Base-by-base conservation (phyloP, 37 sponge, comb jelly and placozoan species). In the Dysidea cf. avara region DNA sequence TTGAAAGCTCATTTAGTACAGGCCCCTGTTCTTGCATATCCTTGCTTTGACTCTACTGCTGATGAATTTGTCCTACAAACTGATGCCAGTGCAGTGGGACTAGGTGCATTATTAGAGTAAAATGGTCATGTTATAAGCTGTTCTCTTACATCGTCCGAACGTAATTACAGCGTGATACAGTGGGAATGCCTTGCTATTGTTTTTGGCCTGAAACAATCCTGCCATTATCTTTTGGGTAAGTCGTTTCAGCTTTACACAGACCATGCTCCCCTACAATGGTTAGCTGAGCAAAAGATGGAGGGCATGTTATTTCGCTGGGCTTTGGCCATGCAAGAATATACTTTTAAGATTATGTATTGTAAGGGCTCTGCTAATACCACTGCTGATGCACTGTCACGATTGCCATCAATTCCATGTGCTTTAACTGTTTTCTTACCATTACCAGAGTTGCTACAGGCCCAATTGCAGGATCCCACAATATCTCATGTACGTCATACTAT, bases 311-410 rank as follows among this genome's bases (percentile, higher is more conserved):
- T 21, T 32, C 24, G 64, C 20, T 63, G 38, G 64, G 26, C 3
- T 31, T 6, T 63, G 38, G 64, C 64, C 21, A 63, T 63, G 31
- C 64, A 63, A 63, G 64, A 63, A 25, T 63, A 63, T 25, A 32
- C 24, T 25, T 26, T 63, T n/a, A 32, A 28, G 3, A 63, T 63
- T 25, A 32, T 13, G 12, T 59, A 59, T 59, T 21, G 62, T 59
- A 22, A 22, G 31, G 51, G 51, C 12, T n/a, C n/a, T n/a, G n/a
- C n/a, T n/a, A n/a, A n/a, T n/a, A n/a, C n/a, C n/a, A n/a, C n/a
- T n/a, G n/a, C n/a, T n/a, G n/a, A n/a, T n/a, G n/a, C n/a, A n/a
- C n/a, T n/a, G n/a, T n/a, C n/a, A n/a, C n/a, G n/a, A n/a, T n/a
- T n/a, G n/a, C n/a, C n/a, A n/a, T n/a, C n/a, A n/a, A n/a, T n/a